Evolutionary conservation across 2,113 vertebrate genomes (phyloP), one percentile per base, ranked within the genome.

Genomic region (Sardina pilchardus): DNA sequence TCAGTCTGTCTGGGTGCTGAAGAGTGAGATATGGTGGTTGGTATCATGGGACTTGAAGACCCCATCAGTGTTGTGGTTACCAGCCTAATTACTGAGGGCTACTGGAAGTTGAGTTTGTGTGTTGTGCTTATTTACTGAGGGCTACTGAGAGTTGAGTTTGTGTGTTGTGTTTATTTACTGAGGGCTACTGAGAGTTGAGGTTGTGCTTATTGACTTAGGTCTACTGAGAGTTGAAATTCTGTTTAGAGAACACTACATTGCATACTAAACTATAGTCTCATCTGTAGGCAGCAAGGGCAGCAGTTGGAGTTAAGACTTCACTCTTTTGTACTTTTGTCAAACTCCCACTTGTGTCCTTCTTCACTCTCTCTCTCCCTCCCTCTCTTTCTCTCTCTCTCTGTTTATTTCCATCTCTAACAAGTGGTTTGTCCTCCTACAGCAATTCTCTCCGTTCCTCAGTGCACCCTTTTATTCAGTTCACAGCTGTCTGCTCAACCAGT

Each of bases 21-120:
- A 84, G 85, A 83, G 43, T 19, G 83, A 86, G 90, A 93, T 91
- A 89, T 86, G 85, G 86, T 84, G 90, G 81, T 80, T 67, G 78
- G 67, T 75, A 26, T 75, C 67, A 75, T 84, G 85, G 90, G 82
- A 81, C 82, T 83, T 84, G 34, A 88, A 89, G 85, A 87, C 92
- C 90, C 94, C 88, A 84, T 53, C 91, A 93, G 89, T 90, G 88
- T 90, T 93, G 94, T 75, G 96, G 93, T 86, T 93, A 95, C 95
- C 89, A 91, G 8, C 89, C 91, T 95, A 96, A 96, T 96, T 92
- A 91, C 93, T 91, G 84, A 82, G 0, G 0, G 83, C 88, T 88
- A 90, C 16, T 42, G 39, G 39, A 4, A 42, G 39, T 42, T 50
- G 48, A 14, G 48, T 1, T 9, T 50, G 48, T 50, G 48, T 50